These are phyloP conservation scores for Hydrozoanthus gracilis DNA, from an alignment of 92 coral and sea anemone genomes.

Conservation along the genomic window DNA sequence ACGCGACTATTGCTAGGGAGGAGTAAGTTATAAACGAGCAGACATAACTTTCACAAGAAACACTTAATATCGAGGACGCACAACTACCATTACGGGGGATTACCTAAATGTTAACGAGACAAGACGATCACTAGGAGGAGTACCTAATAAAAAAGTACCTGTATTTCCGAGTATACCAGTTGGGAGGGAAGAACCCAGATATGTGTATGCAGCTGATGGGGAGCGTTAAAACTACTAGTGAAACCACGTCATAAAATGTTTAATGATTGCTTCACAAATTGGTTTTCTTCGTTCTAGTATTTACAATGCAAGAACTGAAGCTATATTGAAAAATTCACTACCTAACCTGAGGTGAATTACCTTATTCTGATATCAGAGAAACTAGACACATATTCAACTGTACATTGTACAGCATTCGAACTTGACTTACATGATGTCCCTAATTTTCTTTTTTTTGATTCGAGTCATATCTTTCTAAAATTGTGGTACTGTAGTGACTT, in stretches of 20 bases:
- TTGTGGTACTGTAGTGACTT: no score
- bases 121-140: no score
- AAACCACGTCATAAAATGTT: constrained; percentile 37
- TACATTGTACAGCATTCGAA: constrained; percentile 26
- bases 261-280: constrained; percentile 25
- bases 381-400: background rate
- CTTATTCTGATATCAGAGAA: background rate
- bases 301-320: constrained; percentile 28
- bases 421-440: background rate
- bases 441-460: background rate
- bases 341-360: background rate
- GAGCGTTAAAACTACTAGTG: background rate
- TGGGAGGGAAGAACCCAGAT: background rate
- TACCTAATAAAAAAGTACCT: background rate
- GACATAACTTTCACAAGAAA: no score
- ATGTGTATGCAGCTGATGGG: background rate
- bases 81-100: no score
- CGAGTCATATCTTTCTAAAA: background rate
- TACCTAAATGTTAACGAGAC: no score
- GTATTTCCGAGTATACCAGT: background rate
- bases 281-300: constrained; percentile 22
- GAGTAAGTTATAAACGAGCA: no score
- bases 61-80: no score
- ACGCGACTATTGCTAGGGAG: no score
- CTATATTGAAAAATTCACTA: background rate